These are phyloP conservation scores for Pseudopodoces humilis DNA, from an alignment of 2,113 vertebrate species.

Conservation along the genomic window DNA sequence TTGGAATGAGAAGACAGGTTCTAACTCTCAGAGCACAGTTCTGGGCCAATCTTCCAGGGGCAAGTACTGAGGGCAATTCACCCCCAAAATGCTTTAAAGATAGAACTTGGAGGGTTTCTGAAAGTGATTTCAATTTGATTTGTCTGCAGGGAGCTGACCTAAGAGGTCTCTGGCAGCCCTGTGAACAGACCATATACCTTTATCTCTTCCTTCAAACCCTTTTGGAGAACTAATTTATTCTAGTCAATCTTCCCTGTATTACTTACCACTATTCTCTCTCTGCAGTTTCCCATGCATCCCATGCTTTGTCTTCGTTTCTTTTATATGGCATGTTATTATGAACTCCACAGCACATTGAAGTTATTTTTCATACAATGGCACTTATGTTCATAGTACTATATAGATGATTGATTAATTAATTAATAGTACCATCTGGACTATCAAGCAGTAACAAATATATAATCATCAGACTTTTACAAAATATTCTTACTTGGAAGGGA, in stretches of 20 bases:
- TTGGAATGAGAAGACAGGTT: not conserved
- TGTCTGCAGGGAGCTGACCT: slow-evolving; percentile 26
- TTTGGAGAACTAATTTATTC: not conserved
- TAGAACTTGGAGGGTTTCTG: not conserved
- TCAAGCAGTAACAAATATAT: not conserved
- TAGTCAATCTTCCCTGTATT: not conserved
- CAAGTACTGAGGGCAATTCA: not conserved
- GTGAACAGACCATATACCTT: slow-evolving; percentile 20
- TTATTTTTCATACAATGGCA: not conserved
- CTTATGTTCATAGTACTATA: not conserved
- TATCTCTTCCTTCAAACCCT: slow-evolving; percentile 11
- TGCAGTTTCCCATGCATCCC: not conserved
- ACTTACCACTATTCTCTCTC: not conserved
- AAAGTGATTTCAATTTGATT: slow-evolving; percentile 25
- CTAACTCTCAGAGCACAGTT: not conserved
- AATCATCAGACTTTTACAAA: not conserved
- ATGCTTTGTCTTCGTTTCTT: slow-evolving; percentile 3
- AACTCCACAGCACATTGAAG: not conserved
- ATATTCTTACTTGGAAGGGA: not conserved
- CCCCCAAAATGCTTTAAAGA: slow-evolving; percentile 25
- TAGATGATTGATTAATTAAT: slow-evolving; percentile 32
- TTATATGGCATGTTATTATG: not conserved
- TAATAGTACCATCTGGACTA: slow-evolving; percentile 25
- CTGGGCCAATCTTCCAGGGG: not conserved
- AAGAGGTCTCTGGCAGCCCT: not conserved